Evolutionary conservation across 2,113 vertebrate genomes (phyloP).

Genomic region (Mola mola): DNA sequence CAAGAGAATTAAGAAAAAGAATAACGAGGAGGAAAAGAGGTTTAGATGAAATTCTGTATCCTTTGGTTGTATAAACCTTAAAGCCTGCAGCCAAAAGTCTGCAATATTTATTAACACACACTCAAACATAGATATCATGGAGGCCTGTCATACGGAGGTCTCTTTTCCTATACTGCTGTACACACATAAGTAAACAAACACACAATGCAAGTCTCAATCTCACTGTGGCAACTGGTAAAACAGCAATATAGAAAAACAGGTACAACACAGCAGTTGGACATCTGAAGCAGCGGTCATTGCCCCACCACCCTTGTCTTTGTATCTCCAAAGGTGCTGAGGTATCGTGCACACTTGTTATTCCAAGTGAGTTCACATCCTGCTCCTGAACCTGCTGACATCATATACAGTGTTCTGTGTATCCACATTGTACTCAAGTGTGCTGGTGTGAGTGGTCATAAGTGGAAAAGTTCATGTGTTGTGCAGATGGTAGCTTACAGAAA

Average conservation of each 20-base stretch:
- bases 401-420: neutral
- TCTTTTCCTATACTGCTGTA: constrained; percentile 29
- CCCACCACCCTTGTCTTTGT: constrained; percentile 1
- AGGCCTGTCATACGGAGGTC: constrained; percentile 47
- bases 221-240: constrained; percentile 68
- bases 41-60: constrained; percentile 49
- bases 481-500: constrained; percentile 37
- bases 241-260: constrained; percentile 49
- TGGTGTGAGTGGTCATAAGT: constrained; percentile 16
- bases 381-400: constrained; percentile 38
- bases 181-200: constrained; percentile 41
- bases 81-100: constrained; percentile 58
- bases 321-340: neutral
- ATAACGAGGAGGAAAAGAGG: constrained; percentile 1
- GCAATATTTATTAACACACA: constrained; percentile 41
- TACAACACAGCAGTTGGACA: no score
- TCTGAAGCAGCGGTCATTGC: constrained; percentile 12
- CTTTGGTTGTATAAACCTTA: constrained; percentile 56
- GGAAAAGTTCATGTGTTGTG: constrained; percentile 37
- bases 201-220: constrained; percentile 34
- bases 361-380: constrained; percentile 6
- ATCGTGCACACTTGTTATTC: neutral
- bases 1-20: no score
- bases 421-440: neutral
- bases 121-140: constrained; percentile 11